Evolutionary conservation across 2,113 vertebrate species (phyloP).

Genomic region (Mystacornis crossleyi): DNA sequence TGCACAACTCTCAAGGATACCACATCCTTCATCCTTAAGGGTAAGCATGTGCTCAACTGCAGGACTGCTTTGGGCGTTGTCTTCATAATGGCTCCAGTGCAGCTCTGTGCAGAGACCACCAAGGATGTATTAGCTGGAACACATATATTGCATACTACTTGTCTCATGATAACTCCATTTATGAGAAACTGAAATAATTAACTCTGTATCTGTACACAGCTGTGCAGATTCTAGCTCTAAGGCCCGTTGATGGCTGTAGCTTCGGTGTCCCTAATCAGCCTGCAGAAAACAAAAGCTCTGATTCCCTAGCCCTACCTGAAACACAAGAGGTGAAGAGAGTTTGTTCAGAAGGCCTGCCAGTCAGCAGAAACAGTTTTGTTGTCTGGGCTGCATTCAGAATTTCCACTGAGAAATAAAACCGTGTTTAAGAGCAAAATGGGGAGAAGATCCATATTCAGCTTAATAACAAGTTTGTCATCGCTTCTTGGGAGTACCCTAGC

Average conservation of each 20-base stretch:
- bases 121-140: background rate
- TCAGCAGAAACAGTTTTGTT: background rate
- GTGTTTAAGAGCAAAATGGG: background rate
- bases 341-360: background rate
- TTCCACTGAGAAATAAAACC: background rate
- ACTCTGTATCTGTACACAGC: background rate
- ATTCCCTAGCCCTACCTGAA: background rate
- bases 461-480: background rate
- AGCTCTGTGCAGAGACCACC: fast-evolving
- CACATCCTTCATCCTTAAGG: background rate
- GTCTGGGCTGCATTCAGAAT: background rate
- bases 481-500: background rate
- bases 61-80: background rate
- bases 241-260: background rate
- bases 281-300: background rate
- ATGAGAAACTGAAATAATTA: background rate
- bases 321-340: fast-evolving
- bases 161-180: background rate
- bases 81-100: background rate
- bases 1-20: background rate
- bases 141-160: too few species aligned
- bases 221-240: background rate
- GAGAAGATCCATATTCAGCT: background rate
- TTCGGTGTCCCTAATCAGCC: background rate
- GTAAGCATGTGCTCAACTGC: background rate